phyloP scores from a whole-genome alignment of 1,140 invertebrate species.

The Lepidotrigona ventralis region DNA sequence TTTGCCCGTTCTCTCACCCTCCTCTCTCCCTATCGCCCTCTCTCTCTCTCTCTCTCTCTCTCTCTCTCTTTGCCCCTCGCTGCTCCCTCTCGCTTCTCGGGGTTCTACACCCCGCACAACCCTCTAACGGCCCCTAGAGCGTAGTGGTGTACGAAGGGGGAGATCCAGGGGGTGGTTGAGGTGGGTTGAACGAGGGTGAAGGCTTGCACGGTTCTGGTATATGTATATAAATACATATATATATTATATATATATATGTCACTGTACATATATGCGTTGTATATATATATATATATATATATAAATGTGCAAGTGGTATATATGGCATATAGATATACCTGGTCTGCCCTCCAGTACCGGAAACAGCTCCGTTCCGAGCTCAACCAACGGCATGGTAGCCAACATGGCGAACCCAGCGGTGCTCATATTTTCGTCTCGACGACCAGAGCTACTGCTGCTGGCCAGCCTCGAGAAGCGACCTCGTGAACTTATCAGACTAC shows the following conservation, averaged over 20 bases:
- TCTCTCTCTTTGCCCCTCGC: conserved; percentile 35
- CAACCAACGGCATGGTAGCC: conserved; percentile 73
- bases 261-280: conserved; percentile 15
- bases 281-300: not conserved
- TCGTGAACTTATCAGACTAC: conserved; percentile 31
- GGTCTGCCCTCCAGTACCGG: conserved; percentile 75
- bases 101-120: conserved; percentile 55
- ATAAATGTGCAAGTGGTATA: conserved; percentile 46
- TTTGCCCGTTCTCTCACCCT: conserved; percentile 64
- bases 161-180: conserved; percentile 57
- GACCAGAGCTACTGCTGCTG: not conserved
- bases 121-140: conserved; percentile 66
- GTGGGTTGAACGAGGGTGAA: conserved; percentile 73
- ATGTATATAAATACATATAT: not conserved
- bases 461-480: not conserved
- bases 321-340: conserved; percentile 74
- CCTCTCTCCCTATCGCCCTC: conserved; percentile 37
- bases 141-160: conserved; percentile 55
- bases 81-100: not conserved
- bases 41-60: not conserved
- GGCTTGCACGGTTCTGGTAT: conserved; percentile 66
- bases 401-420: conserved; percentile 77
- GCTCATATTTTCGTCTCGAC: conserved; percentile 67
- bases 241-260: not conserved
- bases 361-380: conserved; percentile 76